phyloP scores from a whole-genome alignment of 2,888 invertebrate species.

The Seira sanloemensis region DNA sequence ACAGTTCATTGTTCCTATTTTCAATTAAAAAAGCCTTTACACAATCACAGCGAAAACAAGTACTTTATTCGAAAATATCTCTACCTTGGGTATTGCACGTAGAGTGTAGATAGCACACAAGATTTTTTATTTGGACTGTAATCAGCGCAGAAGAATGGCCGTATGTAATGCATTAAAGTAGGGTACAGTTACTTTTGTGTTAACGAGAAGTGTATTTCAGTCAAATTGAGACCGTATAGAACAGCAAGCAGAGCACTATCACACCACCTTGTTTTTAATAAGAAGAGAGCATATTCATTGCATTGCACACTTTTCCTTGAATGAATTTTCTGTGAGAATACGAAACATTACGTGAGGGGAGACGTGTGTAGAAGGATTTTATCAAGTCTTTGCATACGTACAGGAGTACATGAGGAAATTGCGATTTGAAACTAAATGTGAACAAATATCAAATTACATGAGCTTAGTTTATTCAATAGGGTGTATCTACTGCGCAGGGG shows the following conservation, averaged over 20 bases:
- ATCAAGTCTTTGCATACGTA: background rate
- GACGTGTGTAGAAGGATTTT: background rate
- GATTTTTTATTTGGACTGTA: background rate
- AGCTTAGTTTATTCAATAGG: too few relatives aligned
- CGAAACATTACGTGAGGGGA: too few relatives aligned
- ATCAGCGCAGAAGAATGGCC: conserved; percentile 13
- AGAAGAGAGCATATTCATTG: too few relatives aligned
- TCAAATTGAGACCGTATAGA: background rate
- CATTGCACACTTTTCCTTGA: conserved; percentile 16
- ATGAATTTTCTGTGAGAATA: conserved; percentile 3
- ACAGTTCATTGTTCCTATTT: background rate
- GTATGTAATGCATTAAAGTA: conserved; percentile 14
- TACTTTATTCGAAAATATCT: background rate
- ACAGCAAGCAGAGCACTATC: background rate
- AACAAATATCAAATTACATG: too few relatives aligned
- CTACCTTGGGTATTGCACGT: conserved; percentile 8
- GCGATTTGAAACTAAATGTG: background rate
- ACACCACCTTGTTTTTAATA: background rate
- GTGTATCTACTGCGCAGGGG: too few relatives aligned
- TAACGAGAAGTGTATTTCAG: background rate
- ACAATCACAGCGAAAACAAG: conserved; percentile 5
- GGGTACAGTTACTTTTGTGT: conserved; percentile 13
- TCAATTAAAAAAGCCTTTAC: background rate
- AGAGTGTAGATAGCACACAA: background rate
- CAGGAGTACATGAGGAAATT: background rate